Evolutionary conservation across 2,888 invertebrate genomes (phyloP), one percentile per base, ranked within the genome.

Genomic region (Petrolisthes manimaculis): DNA sequence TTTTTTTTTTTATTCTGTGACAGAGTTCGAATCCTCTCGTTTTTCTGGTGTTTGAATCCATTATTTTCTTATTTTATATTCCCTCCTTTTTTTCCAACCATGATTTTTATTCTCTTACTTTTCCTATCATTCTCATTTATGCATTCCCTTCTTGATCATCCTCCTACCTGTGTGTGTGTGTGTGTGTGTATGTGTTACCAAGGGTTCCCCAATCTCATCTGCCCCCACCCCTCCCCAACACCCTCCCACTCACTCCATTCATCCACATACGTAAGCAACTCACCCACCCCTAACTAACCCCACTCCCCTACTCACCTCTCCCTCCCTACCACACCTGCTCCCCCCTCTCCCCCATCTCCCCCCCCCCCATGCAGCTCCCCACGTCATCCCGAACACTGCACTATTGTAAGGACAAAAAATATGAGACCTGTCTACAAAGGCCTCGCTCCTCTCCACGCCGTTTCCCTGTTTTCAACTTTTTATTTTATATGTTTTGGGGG

Each of bases 391-490:
- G 67, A 81, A 81, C 61, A 54, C 81, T 55, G 81, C 61, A 81
- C 81, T 61, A 61, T 81, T 81, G 81, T 81, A 81, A 61, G 67
- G 67, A 61, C 67, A 81, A 81, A 81, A 77, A 81, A 51, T 81
- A 81, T 54, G 81, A 81, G 81, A 24, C 81, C 24, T 37, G 6
- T 21, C 67, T 67, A 81, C 81, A 81, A 81, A 61, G 81, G 81
- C 9, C 81, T 24, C 56, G 81, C 81, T 67, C 67, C 81, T 67
- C 61, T 81, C 61, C 24, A 24, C 81, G 67, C 81, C 81, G 67
- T 81, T 81, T 81, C 67, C 61, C 81, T 81, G 81, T 81, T 81
- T 81, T 81, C 81, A 81, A 81, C 81, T 81, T 71, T 71, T 71
- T 71, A 71, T 71, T 71, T 71, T 71, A 71, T 71, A 71, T 71